Conservation (phyloP, 1,140 invertebrate species). For the Globodera rostochiensis region DNA sequence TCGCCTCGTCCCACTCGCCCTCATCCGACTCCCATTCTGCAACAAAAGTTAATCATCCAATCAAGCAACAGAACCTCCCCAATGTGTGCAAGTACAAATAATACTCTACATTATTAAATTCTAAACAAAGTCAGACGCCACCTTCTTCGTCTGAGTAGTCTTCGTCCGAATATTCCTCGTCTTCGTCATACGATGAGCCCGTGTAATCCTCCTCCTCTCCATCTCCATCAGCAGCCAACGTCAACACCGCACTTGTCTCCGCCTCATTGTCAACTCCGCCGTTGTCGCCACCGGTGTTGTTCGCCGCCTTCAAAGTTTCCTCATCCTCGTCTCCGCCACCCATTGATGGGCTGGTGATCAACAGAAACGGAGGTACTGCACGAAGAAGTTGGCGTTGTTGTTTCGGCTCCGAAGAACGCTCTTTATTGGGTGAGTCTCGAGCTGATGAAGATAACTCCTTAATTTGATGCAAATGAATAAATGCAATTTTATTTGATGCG, state of each 20-base stretch:
- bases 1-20: constrained; percentile 25
- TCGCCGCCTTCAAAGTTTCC: background rate
- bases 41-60: background rate
- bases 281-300: constrained; percentile 2
- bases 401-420: background rate
- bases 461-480: background rate
- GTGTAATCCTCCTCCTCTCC: constrained; percentile 24
- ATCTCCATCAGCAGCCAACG: background rate
- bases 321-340: constrained; percentile 13
- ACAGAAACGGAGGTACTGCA: constrained; percentile 23
- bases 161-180: constrained; percentile 14
- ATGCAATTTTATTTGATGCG: no score
- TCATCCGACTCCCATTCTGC: constrained; percentile 35
- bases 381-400: background rate
- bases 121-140: background rate
- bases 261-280: constrained; percentile 2
- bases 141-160: constrained; percentile 34
- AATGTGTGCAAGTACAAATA: constrained; percentile 1
- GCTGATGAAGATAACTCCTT: background rate
- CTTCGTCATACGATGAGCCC: constrained; percentile 9
- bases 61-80: background rate
- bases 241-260: constrained; percentile 9
- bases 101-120: no score
- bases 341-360: constrained; percentile 34
- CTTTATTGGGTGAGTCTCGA: background rate